phyloP scores from a whole-genome alignment of 2,888 invertebrate species.

The Dasypolia templi region DNA sequence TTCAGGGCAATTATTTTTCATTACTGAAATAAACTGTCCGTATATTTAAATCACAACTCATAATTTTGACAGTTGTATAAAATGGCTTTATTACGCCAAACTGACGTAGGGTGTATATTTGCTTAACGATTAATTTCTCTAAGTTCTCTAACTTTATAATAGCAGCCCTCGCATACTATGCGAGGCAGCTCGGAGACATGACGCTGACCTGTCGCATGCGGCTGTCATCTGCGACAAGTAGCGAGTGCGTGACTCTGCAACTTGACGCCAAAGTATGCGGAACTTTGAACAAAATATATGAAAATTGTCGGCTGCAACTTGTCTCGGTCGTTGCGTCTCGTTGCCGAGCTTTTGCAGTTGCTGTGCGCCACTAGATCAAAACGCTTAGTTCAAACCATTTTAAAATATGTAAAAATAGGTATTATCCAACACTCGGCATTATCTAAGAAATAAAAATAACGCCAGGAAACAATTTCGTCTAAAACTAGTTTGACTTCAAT shows the following conservation, averaged over 20 bases:
- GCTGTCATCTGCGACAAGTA: too few relatives aligned
- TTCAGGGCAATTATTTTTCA: neutral
- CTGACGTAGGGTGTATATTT: neutral
- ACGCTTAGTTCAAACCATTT: too few relatives aligned
- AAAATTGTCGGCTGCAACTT: too few relatives aligned
- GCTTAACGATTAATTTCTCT: neutral
- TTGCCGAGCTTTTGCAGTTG: too few relatives aligned
- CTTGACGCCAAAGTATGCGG: too few relatives aligned
- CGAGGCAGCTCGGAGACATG: too few relatives aligned
- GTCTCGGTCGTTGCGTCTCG: too few relatives aligned
- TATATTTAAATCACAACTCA: neutral
- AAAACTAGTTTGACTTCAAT: conserved; percentile 5
- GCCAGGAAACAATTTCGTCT: conserved; percentile 33
- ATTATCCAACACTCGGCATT: neutral
- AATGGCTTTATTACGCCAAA: neutral
- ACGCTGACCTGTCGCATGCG: too few relatives aligned
- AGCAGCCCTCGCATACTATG: neutral
- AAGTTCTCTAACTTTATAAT: neutral
- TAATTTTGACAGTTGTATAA: neutral
- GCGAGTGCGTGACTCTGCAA: too few relatives aligned
- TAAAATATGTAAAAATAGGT: neutral
- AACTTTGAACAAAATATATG: too few relatives aligned
- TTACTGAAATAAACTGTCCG: neutral
- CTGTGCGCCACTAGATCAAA: too few relatives aligned
- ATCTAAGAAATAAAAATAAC: conserved; percentile 1